Conservation (phyloP, 2,113 vertebrate genomes). For the Panurus biarmicus region DNA sequence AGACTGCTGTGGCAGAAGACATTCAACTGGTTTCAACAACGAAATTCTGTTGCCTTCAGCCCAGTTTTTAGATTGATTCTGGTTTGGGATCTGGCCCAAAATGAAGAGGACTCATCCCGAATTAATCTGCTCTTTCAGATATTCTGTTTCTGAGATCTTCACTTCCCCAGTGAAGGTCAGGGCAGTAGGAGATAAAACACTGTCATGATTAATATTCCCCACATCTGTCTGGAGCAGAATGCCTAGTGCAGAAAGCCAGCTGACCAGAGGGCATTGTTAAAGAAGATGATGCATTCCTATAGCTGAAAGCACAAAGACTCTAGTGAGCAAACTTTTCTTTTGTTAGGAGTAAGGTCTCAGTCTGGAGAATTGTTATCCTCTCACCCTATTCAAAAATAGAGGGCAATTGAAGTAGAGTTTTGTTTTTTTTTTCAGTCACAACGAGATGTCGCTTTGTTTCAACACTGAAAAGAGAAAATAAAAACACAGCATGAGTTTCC, state of each 20-base stretch:
- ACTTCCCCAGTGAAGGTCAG: slow-evolving; percentile 1
- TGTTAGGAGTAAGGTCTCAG: background rate
- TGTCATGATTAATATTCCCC: slow-evolving; percentile 15
- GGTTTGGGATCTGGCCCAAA: background rate
- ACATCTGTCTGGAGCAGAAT: background rate
- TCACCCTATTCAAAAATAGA: background rate
- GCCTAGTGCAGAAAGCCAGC: background rate
- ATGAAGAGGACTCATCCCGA: background rate
- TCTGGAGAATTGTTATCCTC: background rate
- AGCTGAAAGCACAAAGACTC: background rate
- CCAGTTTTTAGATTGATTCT: background rate
- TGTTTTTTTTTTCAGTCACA: background rate
- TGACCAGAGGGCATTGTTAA: slow-evolving; percentile 14
- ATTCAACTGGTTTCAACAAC: background rate
- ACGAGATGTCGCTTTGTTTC: background rate
- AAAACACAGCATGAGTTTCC: background rate
- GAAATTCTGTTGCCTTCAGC: background rate
- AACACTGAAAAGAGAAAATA: background rate
- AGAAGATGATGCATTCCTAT: background rate
- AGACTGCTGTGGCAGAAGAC: background rate
- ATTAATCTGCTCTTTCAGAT: background rate
- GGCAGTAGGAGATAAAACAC: background rate
- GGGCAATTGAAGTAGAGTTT: background rate
- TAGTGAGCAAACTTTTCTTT: background rate
- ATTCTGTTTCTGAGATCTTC: background rate